Evolutionary conservation across 1,140 invertebrate species (phyloP), one percentile per base, ranked within the genome.

Genomic region (Aphis gossypii): DNA sequence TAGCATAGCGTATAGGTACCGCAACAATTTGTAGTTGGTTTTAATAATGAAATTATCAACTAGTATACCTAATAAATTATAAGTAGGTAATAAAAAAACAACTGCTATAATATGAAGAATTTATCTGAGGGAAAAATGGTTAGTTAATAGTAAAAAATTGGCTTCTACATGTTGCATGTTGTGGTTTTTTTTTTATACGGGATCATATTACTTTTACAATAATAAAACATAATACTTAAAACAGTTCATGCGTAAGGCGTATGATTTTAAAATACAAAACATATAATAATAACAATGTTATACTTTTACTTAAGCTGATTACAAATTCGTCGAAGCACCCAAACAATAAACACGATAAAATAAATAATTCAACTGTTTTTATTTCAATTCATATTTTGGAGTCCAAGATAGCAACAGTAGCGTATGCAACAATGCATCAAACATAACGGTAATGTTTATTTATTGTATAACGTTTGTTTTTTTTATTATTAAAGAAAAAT

Each of bases 371-470:
- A 30, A 46, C 11, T 46, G 25, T 51, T 48, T 48, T 48, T 48
- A 48, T n/a, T 87, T 87, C 46, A 48, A 35, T 87, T 87, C 18
- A 48, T 30, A 87, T 84, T 84, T 84, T 9, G 41, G 2, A 87
- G 14, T 76, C 60, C n/a, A 35, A 76, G 4, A 48, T 48, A 51
- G 84, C 84, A 18, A 48, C 44, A 87, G 46, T 25, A 4, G 30
- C 48, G 48, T 48, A 84, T 48, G 48, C 14, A 46, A 46, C 84
- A 46, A 87, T 30, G 7, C 44, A 48, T 87, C 14, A 87, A n/a
- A 87, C 9, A 51, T 87, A 87, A 87, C 86, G 86, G 86, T 87
- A 87, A 48, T 38, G 46, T 87, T 48, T 87, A 48, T 87, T 87
- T 87, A 20, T n/a, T 87, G 6, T n/a, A n/a, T n/a, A 87, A 48